phyloP scores from a whole-genome alignment of 1,140 invertebrate genomes.

The Bombyx mandarina region DNA sequence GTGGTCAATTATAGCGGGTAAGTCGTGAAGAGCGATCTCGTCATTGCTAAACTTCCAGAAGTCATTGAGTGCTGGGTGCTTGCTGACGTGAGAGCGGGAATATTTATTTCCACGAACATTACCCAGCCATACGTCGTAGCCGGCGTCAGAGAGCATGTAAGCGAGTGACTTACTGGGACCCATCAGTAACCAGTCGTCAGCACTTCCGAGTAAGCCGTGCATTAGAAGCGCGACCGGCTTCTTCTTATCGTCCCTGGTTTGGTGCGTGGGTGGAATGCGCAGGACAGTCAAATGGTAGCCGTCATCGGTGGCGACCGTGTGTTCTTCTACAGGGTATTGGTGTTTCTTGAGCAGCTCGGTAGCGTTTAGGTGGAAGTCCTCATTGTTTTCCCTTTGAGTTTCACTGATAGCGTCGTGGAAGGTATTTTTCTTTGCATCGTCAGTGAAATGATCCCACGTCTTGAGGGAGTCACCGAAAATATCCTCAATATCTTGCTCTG shows the following conservation, averaged over 20 bases:
- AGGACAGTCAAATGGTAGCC: conserved; percentile 74
- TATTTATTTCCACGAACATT: conserved; percentile 82
- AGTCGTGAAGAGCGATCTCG: conserved; percentile 81
- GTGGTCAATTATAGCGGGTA: conserved; percentile 82
- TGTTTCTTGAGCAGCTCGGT: conserved; percentile 48
- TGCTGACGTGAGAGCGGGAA: conserved; percentile 72
- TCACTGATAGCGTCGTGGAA: conserved; percentile 30
- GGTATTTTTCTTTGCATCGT: conserved; percentile 27
- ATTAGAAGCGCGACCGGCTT: conserved; percentile 72
- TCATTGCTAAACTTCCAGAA: conserved; percentile 75
- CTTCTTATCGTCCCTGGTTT: conserved; percentile 10
- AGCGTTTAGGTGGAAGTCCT: conserved; percentile 33
- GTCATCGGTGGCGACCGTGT: conserved; percentile 73
- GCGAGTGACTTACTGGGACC: conserved; percentile 70
- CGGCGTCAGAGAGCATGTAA: conserved; percentile 65
- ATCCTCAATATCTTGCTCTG: conserved; percentile 31
- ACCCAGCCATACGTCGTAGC: conserved; percentile 84
- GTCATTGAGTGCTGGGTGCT: conserved; percentile 53
- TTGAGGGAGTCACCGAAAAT: conserved; percentile 42
- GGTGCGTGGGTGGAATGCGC: conserved; percentile 64
- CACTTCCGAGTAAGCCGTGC: conserved; percentile 77
- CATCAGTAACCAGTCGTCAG: conserved; percentile 75
- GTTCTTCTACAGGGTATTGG: conserved; percentile 73
- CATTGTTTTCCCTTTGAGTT: conserved; percentile 16
- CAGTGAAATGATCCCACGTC: conserved; percentile 35